Conservation (phyloP, 2,797 vertebrate genomes). For the Myotis daubentonii region DNA sequence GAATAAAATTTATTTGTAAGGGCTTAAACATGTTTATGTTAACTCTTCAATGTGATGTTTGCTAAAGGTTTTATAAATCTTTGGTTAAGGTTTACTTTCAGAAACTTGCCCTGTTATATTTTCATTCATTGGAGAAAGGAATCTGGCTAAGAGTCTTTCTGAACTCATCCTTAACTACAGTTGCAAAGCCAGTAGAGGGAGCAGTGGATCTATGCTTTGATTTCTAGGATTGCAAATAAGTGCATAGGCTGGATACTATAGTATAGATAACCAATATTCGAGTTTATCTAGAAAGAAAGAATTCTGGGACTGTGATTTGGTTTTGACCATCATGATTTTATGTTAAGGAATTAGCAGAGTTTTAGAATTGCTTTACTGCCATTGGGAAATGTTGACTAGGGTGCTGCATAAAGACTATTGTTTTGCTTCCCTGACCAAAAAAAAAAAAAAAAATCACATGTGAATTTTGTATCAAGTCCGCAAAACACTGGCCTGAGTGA, state of each 20-base stretch:
- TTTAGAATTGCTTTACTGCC: not conserved
- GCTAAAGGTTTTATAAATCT: constrained; percentile 1
- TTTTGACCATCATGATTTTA: constrained; percentile 20
- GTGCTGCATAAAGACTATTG: not conserved
- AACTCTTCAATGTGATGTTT: not conserved
- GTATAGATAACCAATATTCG: not conserved
- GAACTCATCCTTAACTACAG: not conserved
- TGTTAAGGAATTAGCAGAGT: not conserved
- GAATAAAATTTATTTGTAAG: constrained; percentile 53
- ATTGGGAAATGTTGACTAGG: not conserved
- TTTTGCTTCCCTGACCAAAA: not conserved
- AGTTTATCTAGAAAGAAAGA: not conserved
- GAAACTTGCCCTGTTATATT: not conserved
- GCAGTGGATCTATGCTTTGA: not conserved
- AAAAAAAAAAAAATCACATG: not conserved
- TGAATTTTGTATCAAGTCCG: constrained; percentile 26
- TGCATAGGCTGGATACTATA: too few species aligned
- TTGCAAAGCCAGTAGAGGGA: constrained; percentile 79
- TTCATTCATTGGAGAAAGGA: constrained; percentile 2
- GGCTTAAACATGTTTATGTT: constrained; percentile 29
- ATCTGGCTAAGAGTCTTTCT: fast-evolving
- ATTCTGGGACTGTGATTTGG: not conserved
- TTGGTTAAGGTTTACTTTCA: not conserved
- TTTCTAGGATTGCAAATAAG: not conserved
- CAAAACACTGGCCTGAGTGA: constrained; percentile 16